Evolutionary conservation across 2,113 vertebrate species (phyloP).

Genomic region (Nestor notabilis): DNA sequence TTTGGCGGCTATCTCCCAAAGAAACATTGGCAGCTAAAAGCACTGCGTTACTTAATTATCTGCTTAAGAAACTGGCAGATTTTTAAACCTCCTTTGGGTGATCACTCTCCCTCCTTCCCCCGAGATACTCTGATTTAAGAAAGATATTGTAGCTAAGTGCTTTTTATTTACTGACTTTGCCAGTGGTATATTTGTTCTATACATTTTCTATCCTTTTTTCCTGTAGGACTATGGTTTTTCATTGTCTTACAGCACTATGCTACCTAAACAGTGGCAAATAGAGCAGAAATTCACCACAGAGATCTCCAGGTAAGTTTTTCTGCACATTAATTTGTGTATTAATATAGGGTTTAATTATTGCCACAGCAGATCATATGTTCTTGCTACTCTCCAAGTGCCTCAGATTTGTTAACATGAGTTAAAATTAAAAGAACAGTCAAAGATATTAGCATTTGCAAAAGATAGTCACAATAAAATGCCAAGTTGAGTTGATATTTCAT

Average conservation of each 20-base stretch:
- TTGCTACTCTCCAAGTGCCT: not conserved
- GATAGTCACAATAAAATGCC: not conserved
- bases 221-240: not conserved
- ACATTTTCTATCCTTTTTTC: not conserved
- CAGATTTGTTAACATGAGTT: not conserved
- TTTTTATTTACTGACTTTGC: not conserved
- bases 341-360: not conserved
- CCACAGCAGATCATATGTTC: not conserved
- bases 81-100: not conserved
- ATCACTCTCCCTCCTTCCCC: rapidly evolving
- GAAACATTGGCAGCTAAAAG: not conserved
- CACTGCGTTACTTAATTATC: not conserved
- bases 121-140: not conserved
- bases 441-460: not conserved
- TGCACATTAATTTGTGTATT: not conserved
- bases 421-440: not conserved
- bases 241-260: not conserved
- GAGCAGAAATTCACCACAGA: not conserved
- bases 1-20: not conserved
- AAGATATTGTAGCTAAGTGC: not conserved
- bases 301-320: not conserved
- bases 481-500: not conserved
- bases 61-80: not conserved
- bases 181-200: not conserved
- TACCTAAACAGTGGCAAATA: not conserved